Percentiles rank a stretch among this genome's conserved stretches.
phyloP scores from a whole-genome alignment of 1,140 invertebrate species.

The Habropoda laboriosa region DNA sequence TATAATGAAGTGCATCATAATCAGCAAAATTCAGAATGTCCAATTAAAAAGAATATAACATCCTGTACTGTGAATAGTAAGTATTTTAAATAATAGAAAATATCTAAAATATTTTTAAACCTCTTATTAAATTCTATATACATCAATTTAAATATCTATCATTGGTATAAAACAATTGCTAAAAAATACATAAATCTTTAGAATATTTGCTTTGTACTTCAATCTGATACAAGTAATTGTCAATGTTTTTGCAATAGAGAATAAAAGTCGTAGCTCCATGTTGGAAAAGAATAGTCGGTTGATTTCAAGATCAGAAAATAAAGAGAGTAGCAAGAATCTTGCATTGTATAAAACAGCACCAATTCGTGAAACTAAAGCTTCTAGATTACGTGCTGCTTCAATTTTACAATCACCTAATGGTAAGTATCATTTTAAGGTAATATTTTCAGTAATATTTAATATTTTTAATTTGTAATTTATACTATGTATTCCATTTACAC shows the following conservation, averaged over 20 bases:
- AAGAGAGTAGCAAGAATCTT: constrained; percentile 54
- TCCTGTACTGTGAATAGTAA: constrained; percentile 56
- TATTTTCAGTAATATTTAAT: not conserved
- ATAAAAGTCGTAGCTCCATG: constrained; percentile 49
- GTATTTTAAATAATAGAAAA: constrained; percentile 1
- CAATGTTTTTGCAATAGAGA: constrained; percentile 39
- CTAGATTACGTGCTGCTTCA: constrained; percentile 86
- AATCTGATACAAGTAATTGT: constrained; percentile 15
- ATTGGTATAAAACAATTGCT: constrained; percentile 9
- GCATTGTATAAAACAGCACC: constrained; percentile 61
- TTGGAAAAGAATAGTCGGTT: constrained; percentile 54
- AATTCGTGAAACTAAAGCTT: constrained; percentile 87
- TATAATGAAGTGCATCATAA: constrained; percentile 50
- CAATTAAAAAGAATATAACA: constrained; percentile 48
- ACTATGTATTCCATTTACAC: constrained; percentile 15
- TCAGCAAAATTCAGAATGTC: constrained; percentile 52
- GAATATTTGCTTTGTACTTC: constrained; percentile 24
- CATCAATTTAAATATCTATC: not conserved
- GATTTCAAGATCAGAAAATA: constrained; percentile 55
- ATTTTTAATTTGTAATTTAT: not conserved
- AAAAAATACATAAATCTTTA: constrained; percentile 10
- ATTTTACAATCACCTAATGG: constrained; percentile 66
- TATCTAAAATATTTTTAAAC: not conserved
- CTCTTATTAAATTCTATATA: not conserved
- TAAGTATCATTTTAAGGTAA: constrained; percentile 32